phyloP scores from a whole-genome alignment of 2,888 invertebrate genomes.

The Hesperia comma region DNA sequence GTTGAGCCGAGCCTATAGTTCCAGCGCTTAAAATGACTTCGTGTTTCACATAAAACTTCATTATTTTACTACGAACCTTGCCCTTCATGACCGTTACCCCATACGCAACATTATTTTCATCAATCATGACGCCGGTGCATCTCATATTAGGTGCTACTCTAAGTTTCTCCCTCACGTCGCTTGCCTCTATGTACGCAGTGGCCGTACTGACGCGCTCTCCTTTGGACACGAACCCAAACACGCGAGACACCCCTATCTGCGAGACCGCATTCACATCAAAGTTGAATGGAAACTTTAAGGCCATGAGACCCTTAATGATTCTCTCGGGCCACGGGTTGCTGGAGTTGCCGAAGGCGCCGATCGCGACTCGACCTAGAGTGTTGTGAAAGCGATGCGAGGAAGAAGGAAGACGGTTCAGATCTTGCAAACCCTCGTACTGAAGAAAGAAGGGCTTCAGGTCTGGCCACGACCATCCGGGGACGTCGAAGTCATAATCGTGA shows the following conservation, averaged over 20 bases:
- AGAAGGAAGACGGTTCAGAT: conserved; percentile 50
- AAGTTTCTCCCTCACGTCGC: conserved; percentile 50
- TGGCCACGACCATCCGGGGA: conserved; percentile 63
- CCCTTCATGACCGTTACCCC: conserved; percentile 55
- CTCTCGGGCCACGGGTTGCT: conserved; percentile 60
- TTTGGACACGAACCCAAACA: conserved; percentile 56
- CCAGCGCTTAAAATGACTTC: conserved; percentile 69
- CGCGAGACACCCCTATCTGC: conserved; percentile 59
- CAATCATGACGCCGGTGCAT: conserved; percentile 60
- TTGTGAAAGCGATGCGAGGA: conserved; percentile 63
- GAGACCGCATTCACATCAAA: conserved; percentile 60
- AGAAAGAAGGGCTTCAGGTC: conserved; percentile 64
- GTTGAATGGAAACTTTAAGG: conserved; percentile 57
- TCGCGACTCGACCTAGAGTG: conserved; percentile 55
- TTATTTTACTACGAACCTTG: conserved; percentile 6
- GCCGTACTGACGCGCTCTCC: conserved; percentile 64
- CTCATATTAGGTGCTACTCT: conserved; percentile 55
- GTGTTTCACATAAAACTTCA: conserved; percentile 52
- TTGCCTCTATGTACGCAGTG: conserved; percentile 55
- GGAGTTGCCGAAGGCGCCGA: conserved; percentile 55
- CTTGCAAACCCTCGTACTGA: conserved; percentile 59
- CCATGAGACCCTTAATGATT: conserved; percentile 50
- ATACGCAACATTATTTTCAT: conserved; percentile 48
- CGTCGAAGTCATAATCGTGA: conserved; percentile 54
- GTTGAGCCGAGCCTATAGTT: conserved; percentile 60